Evolutionary conservation across 30 jellyfish, hydroid and myxozoan species (phyloP), one percentile per base, ranked within the genome.

Genomic region (Cassiopea andromeda): DNA sequence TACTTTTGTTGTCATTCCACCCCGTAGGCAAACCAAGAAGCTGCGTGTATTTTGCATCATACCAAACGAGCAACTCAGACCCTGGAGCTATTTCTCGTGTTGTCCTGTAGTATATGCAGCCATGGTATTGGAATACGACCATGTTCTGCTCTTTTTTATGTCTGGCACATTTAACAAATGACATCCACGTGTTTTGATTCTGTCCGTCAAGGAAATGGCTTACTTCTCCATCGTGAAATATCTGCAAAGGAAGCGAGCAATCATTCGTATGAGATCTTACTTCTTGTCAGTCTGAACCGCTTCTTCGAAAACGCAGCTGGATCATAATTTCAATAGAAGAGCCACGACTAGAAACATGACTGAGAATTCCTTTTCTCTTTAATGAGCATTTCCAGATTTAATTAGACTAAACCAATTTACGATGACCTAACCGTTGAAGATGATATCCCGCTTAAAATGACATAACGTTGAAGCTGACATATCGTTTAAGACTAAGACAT

Each of bases 61-160:
- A 94, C 99, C 99, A 94, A 48, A 94, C 98, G 16, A 94, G 90
- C n/a, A 94, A 84, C 72, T 94, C 99, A 10, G 94, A 57, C 10
- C 98, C 96, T 2, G 97, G 96, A 7, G 69, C 15, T 44, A 94
- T 88, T 69, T 94, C 99, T 46, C 83, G 78, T 38, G 82, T 87
- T 60, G 99, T 86, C 38, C 99, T 96, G 88, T 94, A 94, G 73
- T 94, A 94, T 43, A 94, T 94, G 78, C 98, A 90, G 73, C 99
- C 99, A 57, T 94, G 99, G 79, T 94, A 94, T 80, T 94, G 99
- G 81, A 94, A 94, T 27, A 94, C 99, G 46, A 91, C 99, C 92
- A 94, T 81, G 74, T 94, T 94, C 78, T 94, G 99, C 54, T 94
- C 99, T 71, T 83, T 87, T 75, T 94, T 91, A 64, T 94, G 96